Base-by-base conservation (phyloP, 2,888 invertebrate species). In the Agrypnus murinus region DNA sequence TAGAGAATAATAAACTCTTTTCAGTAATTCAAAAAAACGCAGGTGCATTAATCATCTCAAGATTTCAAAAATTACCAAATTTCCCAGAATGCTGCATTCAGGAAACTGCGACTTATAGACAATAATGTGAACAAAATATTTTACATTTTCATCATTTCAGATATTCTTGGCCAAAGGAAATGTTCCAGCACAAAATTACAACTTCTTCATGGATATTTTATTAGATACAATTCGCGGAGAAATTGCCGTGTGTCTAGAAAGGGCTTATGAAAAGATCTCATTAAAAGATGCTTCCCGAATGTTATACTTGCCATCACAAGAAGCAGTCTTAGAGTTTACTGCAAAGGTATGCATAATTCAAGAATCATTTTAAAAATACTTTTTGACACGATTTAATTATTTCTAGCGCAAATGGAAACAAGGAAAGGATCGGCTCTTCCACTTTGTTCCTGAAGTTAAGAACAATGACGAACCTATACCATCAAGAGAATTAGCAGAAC, bases 221-320 rank as follows among this genome's bases (percentile, higher is more conserved):
- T 86, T 99, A 58, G 95, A 98, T 79, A 99, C 99, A 0, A 97
- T 99, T 34, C 90, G 99, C 55, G 95, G 95, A 78, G 99, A 99
- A 87, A 99, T 99, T 75, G 98, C 97, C 0, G 93, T 93, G 0
- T 99, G 99, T 82, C 93, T 99, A 83, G 98, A 99, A 85, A 98
- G 96, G 83, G 98, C 99, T 0, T 99, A 98, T 84, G 94, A 95
- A 72, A 93, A 93, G 83, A 95, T 98, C 73, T 92, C 95, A 0
- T 88, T 95, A 4, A 90, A 90, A 69, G 98, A 98, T 84, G 97
- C 97, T 1, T 93, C 94, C 0, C 89, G 96, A 77, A 93, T 98
- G 88, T 87, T 99, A 0, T 97, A 98, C 85, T 88, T 98, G 59
- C 89, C 90, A 38, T 91, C 92, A 17, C 90, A 92, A 72, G 92